Evolutionary conservation across 2,888 invertebrate species (phyloP).

Genomic region (Orchesellides sinensis): DNA sequence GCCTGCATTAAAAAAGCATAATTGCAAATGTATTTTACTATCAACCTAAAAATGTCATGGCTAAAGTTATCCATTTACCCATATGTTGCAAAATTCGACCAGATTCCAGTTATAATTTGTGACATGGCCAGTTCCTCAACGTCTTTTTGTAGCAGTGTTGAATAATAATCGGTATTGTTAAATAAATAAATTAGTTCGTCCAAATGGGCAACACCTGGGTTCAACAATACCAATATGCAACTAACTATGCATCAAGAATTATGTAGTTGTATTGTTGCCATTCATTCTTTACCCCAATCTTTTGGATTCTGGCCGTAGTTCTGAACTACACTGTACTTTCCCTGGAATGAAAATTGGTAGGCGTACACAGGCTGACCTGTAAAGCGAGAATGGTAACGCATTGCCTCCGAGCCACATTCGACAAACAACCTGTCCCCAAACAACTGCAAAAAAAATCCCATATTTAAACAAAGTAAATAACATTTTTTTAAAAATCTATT

Average conservation of each 20-base stretch:
- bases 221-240: neutral
- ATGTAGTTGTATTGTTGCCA: no score
- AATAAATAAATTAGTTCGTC: constrained; percentile 72
- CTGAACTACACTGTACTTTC: constrained; percentile 70
- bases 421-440: constrained; percentile 70
- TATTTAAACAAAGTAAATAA: neutral
- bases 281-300: constrained; percentile 69
- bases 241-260: neutral
- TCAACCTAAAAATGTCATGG: constrained; percentile 29
- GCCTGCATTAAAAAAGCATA: neutral
- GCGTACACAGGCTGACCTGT: constrained; percentile 69
- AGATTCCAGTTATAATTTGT: constrained; percentile 48
- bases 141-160: constrained; percentile 26
- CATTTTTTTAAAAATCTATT: neutral
- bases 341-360: constrained; percentile 67
- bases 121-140: constrained; percentile 52
- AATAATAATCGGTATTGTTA: constrained; percentile 70
- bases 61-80: constrained; percentile 42
- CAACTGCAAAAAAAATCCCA: constrained; percentile 61
- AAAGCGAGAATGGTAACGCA: constrained; percentile 68
- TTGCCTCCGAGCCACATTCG: constrained; percentile 69
- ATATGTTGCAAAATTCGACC: constrained; percentile 65
- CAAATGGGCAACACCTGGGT: constrained; percentile 68
- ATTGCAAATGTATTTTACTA: neutral
- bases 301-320: constrained; percentile 68